phyloP scores from a whole-genome alignment of 1,140 invertebrate species.

The Goniozus legneri region DNA sequence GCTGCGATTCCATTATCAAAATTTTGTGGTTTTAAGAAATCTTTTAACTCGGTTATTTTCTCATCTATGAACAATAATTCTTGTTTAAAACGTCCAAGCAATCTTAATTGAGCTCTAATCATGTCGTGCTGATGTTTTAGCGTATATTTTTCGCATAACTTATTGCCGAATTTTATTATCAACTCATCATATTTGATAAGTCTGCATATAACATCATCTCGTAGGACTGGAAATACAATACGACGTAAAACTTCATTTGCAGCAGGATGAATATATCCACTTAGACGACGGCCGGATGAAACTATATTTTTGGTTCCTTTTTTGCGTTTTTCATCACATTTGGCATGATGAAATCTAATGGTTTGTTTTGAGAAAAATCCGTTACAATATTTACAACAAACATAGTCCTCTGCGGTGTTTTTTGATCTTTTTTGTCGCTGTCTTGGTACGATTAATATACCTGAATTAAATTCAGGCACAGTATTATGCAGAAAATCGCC shows the following conservation, averaged over 20 bases:
- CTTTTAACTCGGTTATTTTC: constrained; percentile 2
- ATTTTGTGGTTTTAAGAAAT: constrained; percentile 3
- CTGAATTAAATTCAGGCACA: constrained; percentile 1
- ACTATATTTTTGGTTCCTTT: neutral
- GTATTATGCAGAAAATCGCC: constrained; percentile 14
- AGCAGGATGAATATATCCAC: neutral
- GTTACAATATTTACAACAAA: constrained; percentile 6
- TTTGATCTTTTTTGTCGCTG: constrained; percentile 1
- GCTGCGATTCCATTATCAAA: constrained; percentile 2
- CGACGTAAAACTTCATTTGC: neutral
- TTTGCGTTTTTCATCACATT: neutral
- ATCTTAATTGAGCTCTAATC: constrained; percentile 12
- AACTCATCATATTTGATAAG: constrained; percentile 22
- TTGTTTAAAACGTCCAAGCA: constrained; percentile 6
- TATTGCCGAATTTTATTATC: constrained; percentile 14
- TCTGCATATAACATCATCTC: constrained; percentile 15
- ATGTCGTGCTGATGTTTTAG: constrained; percentile 16
- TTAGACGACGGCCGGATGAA: neutral
- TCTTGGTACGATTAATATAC: constrained; percentile 7
- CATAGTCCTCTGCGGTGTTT: constrained; percentile 9
- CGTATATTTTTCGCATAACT: constrained; percentile 15
- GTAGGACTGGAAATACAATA: constrained; percentile 15
- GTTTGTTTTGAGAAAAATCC: neutral
- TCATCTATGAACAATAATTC: neutral
- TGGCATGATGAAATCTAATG: neutral